Evolutionary conservation across 2,113 vertebrate genomes (phyloP), one percentile per base, ranked within the genome.

Genomic region (Sinosuthora webbiana): DNA sequence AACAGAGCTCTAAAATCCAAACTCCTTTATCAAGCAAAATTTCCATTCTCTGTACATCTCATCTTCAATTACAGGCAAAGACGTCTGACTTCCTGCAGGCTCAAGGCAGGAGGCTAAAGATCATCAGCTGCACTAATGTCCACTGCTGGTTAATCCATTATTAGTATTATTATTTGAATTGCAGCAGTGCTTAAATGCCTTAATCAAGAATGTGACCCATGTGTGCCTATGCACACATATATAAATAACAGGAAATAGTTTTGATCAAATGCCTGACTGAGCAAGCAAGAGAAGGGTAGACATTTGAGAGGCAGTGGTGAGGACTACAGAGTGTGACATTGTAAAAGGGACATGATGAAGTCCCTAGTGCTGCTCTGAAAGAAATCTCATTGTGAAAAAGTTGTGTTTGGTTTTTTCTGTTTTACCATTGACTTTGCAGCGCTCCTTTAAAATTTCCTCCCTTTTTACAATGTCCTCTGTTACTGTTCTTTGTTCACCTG

Each of bases 41-140:
- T 96, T 84, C 22, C n/a, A 60, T 89, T 83, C 65, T 81, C 44
- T 52, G 19, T 56, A 21, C 15, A 42, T 89, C 67, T 42, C 49
- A 13, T 70, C 73, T 91, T 78, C 91, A 75, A 6, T 84, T 92
- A 71, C 0, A 3, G 56, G 12, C 44, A 78, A 78, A 80, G 69
- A 37, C 60, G 90, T 89, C 39, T 53, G 85, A 60, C 83, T 74
- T 94, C 95, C 93, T 87, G 80, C 89, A 60, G 86, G 44, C 52
- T 96, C 69, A 47, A 92, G 91, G 87, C 95, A 94, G 95, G 91
- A 95, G 93, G 89, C 64, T 90, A 84, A 94, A 94, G 80, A 92
- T 84, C 80, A 89, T 94, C 89, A 91, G 56, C 80, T 73, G 27
- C 73, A 64, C 56, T 95, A 22, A 89, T 87, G 91, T 84, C 94